phyloP scores from a whole-genome alignment of 2,113 vertebrate genomes.

The Limnothrissa miodon region DNA sequence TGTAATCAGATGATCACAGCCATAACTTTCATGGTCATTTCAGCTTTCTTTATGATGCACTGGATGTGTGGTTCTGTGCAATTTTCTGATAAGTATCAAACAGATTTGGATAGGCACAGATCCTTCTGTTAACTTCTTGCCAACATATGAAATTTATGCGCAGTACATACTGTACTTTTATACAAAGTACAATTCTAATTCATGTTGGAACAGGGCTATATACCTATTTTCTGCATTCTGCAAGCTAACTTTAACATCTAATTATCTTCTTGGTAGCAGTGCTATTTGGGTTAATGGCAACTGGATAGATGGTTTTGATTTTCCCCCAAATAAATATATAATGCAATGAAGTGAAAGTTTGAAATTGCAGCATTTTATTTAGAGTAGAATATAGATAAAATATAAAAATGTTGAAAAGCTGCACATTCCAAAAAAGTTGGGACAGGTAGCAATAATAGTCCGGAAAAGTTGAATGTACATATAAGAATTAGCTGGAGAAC shows the following conservation, averaged over 20 bases:
- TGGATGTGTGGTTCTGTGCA: not conserved
- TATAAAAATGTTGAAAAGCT: too few species aligned
- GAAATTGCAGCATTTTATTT: too few species aligned
- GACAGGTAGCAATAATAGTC: too few species aligned
- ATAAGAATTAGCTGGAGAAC: too few species aligned
- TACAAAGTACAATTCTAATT: not conserved
- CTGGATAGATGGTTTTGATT: not conserved
- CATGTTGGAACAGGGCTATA: not conserved
- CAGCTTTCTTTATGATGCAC: not conserved
- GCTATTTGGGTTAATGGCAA: slow-evolving; percentile 17
- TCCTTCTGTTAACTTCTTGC: not conserved
- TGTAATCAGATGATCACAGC: not conserved
- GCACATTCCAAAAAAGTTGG: too few species aligned
- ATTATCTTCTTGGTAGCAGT: slow-evolving; percentile 12
- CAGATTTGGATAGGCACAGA: not conserved
- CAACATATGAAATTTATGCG: too few species aligned
- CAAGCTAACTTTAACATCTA: slow-evolving; percentile 28
- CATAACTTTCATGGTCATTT: not conserved
- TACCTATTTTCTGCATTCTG: not conserved
- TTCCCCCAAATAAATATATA: too few species aligned
- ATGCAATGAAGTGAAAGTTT: too few species aligned
- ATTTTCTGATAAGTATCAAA: not conserved
- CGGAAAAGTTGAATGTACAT: too few species aligned
- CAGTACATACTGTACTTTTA: too few species aligned
- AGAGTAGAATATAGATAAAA: too few species aligned